phyloP scores from a whole-genome alignment of 2,113 vertebrate species.

The Paratilapia polleni region DNA sequence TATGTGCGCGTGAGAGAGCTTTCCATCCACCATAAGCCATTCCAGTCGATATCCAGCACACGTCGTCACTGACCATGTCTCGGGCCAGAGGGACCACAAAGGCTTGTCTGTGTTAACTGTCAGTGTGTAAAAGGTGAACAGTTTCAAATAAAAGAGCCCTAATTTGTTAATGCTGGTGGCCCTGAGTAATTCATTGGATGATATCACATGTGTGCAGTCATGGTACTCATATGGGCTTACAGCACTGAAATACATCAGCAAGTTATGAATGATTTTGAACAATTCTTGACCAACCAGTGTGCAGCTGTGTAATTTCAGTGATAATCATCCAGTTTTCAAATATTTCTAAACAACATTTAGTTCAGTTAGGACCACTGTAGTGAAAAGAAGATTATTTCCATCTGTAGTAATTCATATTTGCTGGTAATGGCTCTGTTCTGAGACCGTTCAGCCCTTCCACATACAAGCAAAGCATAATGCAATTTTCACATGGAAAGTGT shows the following conservation, averaged over 20 bases:
- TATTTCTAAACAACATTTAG: not conserved
- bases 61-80: conserved; percentile 79
- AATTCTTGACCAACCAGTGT: not conserved
- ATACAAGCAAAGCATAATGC: not conserved
- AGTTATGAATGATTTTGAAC: not conserved
- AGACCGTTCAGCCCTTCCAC: not conserved
- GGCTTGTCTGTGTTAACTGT: conserved; percentile 87
- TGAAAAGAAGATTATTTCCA: not conserved
- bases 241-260: not conserved
- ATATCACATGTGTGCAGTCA: rapidly evolving
- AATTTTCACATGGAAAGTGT: not conserved
- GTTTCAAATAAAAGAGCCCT: conserved; percentile 85
- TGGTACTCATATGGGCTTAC: not conserved
- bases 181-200: not conserved
- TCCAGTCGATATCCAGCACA: conserved; percentile 81
- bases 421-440: not conserved
- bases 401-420: not conserved
- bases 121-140: conserved; percentile 84
- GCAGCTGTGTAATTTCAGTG: not conserved
- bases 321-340: not conserved
- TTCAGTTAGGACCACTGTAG: not conserved
- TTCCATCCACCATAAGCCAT: conserved; percentile 80
- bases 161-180: conserved; percentile 77
- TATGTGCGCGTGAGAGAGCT: not conserved
- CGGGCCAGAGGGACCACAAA: conserved; percentile 70